Evolutionary conservation across 2,888 invertebrate species (phyloP).

Genomic region (Mythimna vitellina): DNA sequence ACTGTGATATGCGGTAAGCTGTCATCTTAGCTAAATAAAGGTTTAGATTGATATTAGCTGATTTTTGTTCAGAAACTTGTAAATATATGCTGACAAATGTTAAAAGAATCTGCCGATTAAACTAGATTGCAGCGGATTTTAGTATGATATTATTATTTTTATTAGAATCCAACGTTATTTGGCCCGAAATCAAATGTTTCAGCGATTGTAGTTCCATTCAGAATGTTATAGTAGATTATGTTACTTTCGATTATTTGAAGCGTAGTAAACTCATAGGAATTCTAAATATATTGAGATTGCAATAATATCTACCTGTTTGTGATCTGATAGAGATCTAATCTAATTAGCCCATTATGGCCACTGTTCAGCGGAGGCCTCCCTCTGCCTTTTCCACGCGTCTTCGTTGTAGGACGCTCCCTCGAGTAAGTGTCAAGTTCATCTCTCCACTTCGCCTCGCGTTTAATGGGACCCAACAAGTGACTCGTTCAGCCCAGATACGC

Average conservation of each 20-base stretch:
- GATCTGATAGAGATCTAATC: background rate
- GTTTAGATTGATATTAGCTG: slow-evolving; percentile 17
- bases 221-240: slow-evolving; percentile 31
- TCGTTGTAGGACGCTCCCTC: too few relatives aligned
- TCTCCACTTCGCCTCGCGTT: too few relatives aligned
- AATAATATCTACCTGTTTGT: slow-evolving; percentile 10
- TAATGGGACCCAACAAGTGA: too few relatives aligned
- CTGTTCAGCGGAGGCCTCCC: too few relatives aligned
- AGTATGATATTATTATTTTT: slow-evolving; percentile 58
- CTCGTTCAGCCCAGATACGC: background rate
- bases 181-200: slow-evolving; percentile 34
- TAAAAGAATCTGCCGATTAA: slow-evolving; percentile 53
- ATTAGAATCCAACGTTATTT: slow-evolving; percentile 37
- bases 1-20: slow-evolving; percentile 23
- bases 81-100: slow-evolving; percentile 28
- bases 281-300: background rate
- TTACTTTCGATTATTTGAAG: slow-evolving; percentile 29
- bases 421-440: too few relatives aligned
- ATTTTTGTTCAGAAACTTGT: slow-evolving; percentile 22
- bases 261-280: slow-evolving; percentile 12
- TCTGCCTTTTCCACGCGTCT: too few relatives aligned
- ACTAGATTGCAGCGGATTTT: slow-evolving; percentile 47
- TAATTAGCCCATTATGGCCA: too few relatives aligned
- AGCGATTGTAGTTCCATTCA: slow-evolving; percentile 42
- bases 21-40: slow-evolving; percentile 26